Conservation (phyloP, 2,113 vertebrate genomes). For the Hiodon alosoides region DNA sequence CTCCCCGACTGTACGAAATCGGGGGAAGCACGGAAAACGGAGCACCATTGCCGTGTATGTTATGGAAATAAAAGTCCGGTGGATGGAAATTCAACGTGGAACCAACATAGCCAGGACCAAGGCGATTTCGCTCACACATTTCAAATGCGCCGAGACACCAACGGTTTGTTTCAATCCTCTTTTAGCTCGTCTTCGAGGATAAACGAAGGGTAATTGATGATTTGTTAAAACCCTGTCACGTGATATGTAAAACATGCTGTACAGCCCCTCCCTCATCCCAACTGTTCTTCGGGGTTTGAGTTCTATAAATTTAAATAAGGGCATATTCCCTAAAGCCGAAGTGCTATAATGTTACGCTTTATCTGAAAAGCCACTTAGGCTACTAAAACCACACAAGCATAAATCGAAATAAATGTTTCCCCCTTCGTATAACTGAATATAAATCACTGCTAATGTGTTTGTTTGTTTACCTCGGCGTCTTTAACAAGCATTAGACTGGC, state of each 20-base stretch:
- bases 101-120: slow-evolving; percentile 87
- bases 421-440: too few relatives aligned
- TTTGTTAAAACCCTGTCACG: slow-evolving; percentile 22
- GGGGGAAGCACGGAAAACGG: slow-evolving; percentile 80
- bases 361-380: too few relatives aligned
- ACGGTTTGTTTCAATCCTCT: slow-evolving; percentile 65
- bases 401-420: too few relatives aligned
- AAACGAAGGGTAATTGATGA: slow-evolving; percentile 25
- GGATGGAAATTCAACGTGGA: slow-evolving; percentile 82
- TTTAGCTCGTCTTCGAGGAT: slow-evolving; percentile 75
- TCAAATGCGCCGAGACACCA: slow-evolving; percentile 76
- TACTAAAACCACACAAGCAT: too few relatives aligned
- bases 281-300: too few relatives aligned
- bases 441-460: too few relatives aligned
- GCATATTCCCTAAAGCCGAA: too few relatives aligned
- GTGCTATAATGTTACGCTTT: too few relatives aligned
- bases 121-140: slow-evolving; percentile 93
- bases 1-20: slow-evolving; percentile 76
- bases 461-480: too few relatives aligned
- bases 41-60: slow-evolving; percentile 81
- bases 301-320: too few relatives aligned
- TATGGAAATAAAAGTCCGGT: slow-evolving; percentile 85
- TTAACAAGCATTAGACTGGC: too few relatives aligned
- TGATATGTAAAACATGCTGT: slow-evolving; percentile 17
- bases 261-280: neutral